Percentiles rank a stretch among this genome's conserved stretches.
phyloP scores from a whole-genome alignment of 2,888 invertebrate genomes.

The Synergus itoensis region DNA sequence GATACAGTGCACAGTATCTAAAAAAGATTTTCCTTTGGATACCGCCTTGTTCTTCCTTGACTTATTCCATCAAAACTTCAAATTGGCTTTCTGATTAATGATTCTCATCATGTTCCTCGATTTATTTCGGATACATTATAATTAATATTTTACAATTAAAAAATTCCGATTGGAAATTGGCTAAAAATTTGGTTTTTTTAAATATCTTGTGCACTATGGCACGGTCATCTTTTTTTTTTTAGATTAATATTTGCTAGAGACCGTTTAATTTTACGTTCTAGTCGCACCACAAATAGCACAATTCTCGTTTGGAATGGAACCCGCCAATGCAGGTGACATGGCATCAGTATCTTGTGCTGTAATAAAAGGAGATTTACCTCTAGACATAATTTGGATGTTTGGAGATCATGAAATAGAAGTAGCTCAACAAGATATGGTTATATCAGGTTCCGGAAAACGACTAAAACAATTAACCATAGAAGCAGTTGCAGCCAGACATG shows the following conservation, averaged over 20 bases:
- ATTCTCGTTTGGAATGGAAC: constrained; percentile 86
- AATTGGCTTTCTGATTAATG: background rate
- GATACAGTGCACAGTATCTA: constrained; percentile 85
- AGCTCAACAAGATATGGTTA: constrained; percentile 56
- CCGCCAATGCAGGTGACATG: constrained; percentile 85
- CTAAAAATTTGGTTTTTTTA: background rate
- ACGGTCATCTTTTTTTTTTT: background rate
- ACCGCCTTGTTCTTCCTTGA: constrained; percentile 79
- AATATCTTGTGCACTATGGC: background rate
- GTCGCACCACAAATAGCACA: constrained; percentile 89
- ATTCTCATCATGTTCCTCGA: too few relatives aligned
- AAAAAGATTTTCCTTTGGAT: constrained; percentile 88
- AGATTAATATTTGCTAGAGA: background rate
- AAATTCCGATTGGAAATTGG: background rate
- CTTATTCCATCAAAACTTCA: background rate
- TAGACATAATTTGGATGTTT: constrained; percentile 87
- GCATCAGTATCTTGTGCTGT: constrained; percentile 80
- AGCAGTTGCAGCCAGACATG: constrained; percentile 79
- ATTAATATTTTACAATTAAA: too few relatives aligned
- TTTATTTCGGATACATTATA: too few relatives aligned
- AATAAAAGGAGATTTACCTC: constrained; percentile 85
- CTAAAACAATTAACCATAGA: constrained; percentile 80
- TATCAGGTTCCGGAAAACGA: constrained; percentile 75
- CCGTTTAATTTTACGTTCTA: background rate
- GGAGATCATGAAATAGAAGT: constrained; percentile 81